Conservation (phyloP, 2,888 invertebrate genomes). For the Himalopsyche kuldschensis region DNA sequence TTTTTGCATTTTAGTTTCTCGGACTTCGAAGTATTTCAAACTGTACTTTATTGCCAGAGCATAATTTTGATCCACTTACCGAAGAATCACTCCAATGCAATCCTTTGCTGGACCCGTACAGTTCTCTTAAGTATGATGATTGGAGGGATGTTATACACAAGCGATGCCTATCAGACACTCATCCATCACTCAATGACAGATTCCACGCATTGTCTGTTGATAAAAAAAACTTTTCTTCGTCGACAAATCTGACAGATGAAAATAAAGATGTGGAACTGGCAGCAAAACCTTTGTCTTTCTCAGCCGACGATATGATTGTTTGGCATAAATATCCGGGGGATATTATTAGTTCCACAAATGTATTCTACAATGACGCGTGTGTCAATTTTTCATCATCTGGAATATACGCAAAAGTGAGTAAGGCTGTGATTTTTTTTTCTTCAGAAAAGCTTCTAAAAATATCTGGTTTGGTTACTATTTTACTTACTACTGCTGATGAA, state of each 20-base stretch:
- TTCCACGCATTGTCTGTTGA: background rate
- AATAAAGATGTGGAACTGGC: background rate
- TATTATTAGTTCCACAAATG: background rate
- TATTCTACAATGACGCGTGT: background rate
- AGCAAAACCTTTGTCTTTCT: background rate
- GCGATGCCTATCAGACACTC: conserved; percentile 4
- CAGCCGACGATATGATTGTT: conserved; percentile 41
- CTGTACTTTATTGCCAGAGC: conserved; percentile 43
- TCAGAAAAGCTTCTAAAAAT: too few relatives aligned
- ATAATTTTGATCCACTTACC: background rate
- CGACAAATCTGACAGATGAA: background rate
- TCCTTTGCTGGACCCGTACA: background rate
- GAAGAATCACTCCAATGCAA: background rate
- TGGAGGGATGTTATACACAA: conserved; percentile 12
- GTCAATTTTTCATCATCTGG: background rate
- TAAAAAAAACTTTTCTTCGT: background rate
- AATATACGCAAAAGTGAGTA: background rate
- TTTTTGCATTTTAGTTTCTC: conserved; percentile 47
- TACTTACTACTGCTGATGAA: too few relatives aligned
- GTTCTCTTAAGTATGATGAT: conserved; percentile 2
- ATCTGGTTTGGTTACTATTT: too few relatives aligned
- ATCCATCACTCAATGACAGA: background rate
- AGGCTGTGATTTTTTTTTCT: background rate
- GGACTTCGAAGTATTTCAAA: conserved; percentile 53
- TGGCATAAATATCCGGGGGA: conserved; percentile 39